These are phyloP conservation scores for Gastrophysa polygoni DNA, from an alignment of 2,888 invertebrate species.

Conservation along the genomic window DNA sequence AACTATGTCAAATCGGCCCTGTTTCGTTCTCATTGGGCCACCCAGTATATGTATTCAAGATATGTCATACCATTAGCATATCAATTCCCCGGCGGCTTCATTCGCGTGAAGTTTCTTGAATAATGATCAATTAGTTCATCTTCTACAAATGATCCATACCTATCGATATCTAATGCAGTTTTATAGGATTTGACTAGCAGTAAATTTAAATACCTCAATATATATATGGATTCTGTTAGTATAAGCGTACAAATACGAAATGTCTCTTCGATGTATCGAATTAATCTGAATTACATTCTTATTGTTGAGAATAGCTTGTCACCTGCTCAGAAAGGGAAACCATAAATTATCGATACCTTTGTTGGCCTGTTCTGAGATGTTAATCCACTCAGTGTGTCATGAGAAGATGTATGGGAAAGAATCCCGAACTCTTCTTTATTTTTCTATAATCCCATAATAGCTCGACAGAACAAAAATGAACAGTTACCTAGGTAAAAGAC, in stretches of 20 bases:
- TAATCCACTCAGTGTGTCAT: slow-evolving; percentile 30
- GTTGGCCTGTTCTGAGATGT: slow-evolving; percentile 29
- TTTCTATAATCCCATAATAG: slow-evolving; percentile 12
- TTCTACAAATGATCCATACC: no score
- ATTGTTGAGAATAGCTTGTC: slow-evolving; percentile 40
- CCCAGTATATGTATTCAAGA: no score
- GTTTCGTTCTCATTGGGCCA: no score
- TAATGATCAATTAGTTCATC: no score
- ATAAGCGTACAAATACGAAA: slow-evolving; percentile 13
- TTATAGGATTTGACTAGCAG: no score
- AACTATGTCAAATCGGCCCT: no score
- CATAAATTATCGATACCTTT: slow-evolving; percentile 41
- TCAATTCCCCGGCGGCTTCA: no score
- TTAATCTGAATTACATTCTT: slow-evolving; percentile 40
- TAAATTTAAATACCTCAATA: slow-evolving; percentile 21
- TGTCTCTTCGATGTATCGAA: slow-evolving; percentile 23
- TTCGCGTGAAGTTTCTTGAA: no score
- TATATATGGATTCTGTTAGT: slow-evolving; percentile 26
- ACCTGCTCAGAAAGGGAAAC: slow-evolving; percentile 40
- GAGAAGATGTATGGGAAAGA: slow-evolving; percentile 12
- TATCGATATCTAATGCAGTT: no score
- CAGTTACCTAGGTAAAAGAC: background rate
- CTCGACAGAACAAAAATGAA: slow-evolving; percentile 3
- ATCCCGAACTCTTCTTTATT: slow-evolving; percentile 10
- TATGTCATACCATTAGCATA: no score